Base-by-base conservation (phyloP, 1,140 invertebrate species). In the Apis florea region DNA sequence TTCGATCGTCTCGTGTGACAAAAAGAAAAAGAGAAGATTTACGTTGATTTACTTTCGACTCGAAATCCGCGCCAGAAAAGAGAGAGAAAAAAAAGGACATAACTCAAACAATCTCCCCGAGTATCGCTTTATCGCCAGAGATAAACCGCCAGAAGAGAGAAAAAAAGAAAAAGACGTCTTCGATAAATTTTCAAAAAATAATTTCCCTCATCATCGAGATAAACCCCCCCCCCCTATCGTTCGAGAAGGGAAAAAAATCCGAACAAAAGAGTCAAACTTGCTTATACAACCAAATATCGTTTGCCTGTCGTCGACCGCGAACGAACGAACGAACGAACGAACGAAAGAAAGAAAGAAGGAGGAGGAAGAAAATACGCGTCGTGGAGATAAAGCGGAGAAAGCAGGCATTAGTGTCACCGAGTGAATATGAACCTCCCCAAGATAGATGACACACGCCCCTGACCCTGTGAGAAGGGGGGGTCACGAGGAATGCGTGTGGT, bases 401-500 rank as follows among this genome's bases (percentile, higher is more conserved):
- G 21, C 73, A 87, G 83, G 90, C 90, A 91, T 91, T 90, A 92
- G 90, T 90, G 92, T 92, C 91, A 89, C 87, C 83, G 70, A 74
- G 72, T 91, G 89, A 92, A 92, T 91, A 88, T 87, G 88, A 90
- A 89, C 68, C 84, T 85, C 85, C 85, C 88, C 81, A 91, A 91
- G 91, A 92, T 90, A 90, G 89, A 93, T 90, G 90, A 90, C 85
- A 85, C 78, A 77, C 88, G 82, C 70, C 76, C 75, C 73, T 89
- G 90, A 90, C 87, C 88, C 81, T 74, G 79, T 83, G 80, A 81
- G 82, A 77, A 83, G 79, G 82, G 79, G 87, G 87, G 87, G 80
- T 83, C 82, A n/a, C 67, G 17, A 85, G 79, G 56, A 59, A 73
- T 77, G 90, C 90, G 92, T 92, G 93, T 93, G 92, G 92, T 93